Percentiles rank a stretch among this genome's conserved stretches.
phyloP scores from a whole-genome alignment of 2,888 invertebrate genomes.

The Unio pictorum region DNA sequence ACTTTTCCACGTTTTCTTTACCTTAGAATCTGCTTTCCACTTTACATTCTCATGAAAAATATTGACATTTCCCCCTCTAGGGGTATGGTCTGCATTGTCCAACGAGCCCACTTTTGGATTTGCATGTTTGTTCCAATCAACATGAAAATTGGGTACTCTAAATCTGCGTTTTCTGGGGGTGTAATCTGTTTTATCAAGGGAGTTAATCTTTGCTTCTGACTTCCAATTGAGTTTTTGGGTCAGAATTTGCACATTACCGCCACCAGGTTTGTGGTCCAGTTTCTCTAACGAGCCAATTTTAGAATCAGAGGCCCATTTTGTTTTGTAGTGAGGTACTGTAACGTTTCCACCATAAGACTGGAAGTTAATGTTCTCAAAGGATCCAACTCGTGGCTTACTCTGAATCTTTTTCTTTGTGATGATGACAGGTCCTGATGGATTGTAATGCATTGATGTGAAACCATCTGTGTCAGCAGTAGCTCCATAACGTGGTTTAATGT shows the following conservation, averaged over 20 bases:
- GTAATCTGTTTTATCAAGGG: constrained; percentile 51
- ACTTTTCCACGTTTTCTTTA: constrained; percentile 90
- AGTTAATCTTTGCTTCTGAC: constrained; percentile 47
- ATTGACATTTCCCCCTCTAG: constrained; percentile 48
- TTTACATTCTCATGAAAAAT: constrained; percentile 50
- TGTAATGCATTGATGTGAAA: constrained; percentile 46
- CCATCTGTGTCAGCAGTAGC: constrained; percentile 41
- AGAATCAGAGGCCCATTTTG: constrained; percentile 43
- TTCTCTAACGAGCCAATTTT: constrained; percentile 50
- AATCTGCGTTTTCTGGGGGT: constrained; percentile 32
- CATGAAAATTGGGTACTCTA: constrained; percentile 34
- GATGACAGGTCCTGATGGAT: constrained; percentile 40
- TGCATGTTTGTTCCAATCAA: constrained; percentile 32
- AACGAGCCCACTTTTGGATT: constrained; percentile 42
- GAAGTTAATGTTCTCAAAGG: constrained; percentile 45
- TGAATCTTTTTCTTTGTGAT: constrained; percentile 20
- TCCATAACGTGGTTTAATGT: constrained; percentile 43
- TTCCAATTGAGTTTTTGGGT: constrained; percentile 47
- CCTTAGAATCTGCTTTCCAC: constrained; percentile 84
- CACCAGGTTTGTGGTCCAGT: constrained; percentile 40
- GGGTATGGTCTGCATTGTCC: constrained; percentile 40
- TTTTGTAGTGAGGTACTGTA: constrained; percentile 23
- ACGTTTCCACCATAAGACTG: constrained; percentile 33
- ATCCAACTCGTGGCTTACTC: constrained; percentile 39
- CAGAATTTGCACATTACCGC: constrained; percentile 44